phyloP scores from a whole-genome alignment of 2,113 vertebrate species.

The Xyrauchen texanus region DNA sequence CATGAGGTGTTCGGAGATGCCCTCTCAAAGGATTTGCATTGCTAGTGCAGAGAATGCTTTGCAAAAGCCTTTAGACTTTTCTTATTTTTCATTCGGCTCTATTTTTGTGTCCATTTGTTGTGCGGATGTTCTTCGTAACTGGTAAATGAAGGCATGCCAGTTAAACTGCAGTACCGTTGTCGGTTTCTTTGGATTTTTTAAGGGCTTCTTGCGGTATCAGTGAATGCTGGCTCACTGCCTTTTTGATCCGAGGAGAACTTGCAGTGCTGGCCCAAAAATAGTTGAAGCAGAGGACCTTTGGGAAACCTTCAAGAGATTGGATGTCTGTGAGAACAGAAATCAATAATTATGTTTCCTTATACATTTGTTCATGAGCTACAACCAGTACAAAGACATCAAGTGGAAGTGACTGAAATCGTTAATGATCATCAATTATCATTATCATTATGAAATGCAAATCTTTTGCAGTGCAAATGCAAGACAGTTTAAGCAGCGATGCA shows the following conservation, averaged over 20 bases:
- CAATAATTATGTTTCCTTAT: background rate
- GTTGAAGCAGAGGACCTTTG: too few species aligned
- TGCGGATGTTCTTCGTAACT: background rate
- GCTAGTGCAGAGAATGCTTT: slow-evolving; percentile 39
- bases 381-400: background rate
- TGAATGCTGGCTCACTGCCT: slow-evolving; percentile 13
- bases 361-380: background rate
- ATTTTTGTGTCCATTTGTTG: background rate
- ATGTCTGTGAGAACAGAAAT: slow-evolving; percentile 4
- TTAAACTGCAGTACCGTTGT: slow-evolving; percentile 6
- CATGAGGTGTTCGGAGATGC: slow-evolving; percentile 20
- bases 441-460: too few species aligned
- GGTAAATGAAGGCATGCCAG: background rate
- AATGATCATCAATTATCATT: too few species aligned
- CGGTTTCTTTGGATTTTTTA: background rate
- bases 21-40: slow-evolving; percentile 48
- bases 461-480: too few species aligned
- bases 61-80: background rate
- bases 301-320: background rate
- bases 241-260: background rate
- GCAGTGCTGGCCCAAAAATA: background rate
- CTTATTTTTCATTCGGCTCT: background rate
- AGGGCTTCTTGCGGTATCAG: slow-evolving; percentile 4
- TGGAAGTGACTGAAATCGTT: background rate
- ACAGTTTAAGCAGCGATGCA: too few species aligned